A percentile compares a stretch with the other conserved stretches of the same genome.
phyloP scores from a whole-genome alignment of 2,797 vertebrate genomes.

The Graptemys geographica region DNA sequence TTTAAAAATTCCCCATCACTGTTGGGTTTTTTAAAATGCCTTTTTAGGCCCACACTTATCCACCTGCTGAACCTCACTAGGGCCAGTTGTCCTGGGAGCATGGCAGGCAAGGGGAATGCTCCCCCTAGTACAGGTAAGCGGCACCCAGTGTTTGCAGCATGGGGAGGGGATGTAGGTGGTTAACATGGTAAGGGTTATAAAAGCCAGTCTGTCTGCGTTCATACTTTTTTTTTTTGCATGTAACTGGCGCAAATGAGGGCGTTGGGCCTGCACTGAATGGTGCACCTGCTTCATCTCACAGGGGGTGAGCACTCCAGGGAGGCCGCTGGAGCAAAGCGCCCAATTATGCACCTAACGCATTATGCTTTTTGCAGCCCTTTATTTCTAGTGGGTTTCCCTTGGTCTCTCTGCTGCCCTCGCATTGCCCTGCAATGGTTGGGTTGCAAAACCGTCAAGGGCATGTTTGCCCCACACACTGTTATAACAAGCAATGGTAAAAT shows the following conservation, averaged over 20 bases:
- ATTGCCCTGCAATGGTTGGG: neutral
- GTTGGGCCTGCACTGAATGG: neutral
- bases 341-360: too few species aligned
- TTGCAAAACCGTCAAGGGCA: rapidly evolving
- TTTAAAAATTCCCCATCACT: neutral
- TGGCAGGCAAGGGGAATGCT: neutral
- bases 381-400: neutral
- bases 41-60: neutral
- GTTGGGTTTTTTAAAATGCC: neutral
- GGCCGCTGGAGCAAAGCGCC: too few species aligned
- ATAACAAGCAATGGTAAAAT: neutral
- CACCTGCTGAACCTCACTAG: neutral
- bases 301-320: too few species aligned
- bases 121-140: neutral
- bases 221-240: neutral
- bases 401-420: neutral
- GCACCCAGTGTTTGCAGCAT: neutral
- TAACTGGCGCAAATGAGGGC: neutral
- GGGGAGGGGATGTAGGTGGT: rapidly evolving
- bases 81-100: neutral
- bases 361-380: neutral
- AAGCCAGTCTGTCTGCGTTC: too few species aligned
- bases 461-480: neutral
- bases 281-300: neutral
- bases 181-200: neutral